phyloP scores from a whole-genome alignment of 1,140 invertebrate genomes.

The Pectinophora gossypiella region DNA sequence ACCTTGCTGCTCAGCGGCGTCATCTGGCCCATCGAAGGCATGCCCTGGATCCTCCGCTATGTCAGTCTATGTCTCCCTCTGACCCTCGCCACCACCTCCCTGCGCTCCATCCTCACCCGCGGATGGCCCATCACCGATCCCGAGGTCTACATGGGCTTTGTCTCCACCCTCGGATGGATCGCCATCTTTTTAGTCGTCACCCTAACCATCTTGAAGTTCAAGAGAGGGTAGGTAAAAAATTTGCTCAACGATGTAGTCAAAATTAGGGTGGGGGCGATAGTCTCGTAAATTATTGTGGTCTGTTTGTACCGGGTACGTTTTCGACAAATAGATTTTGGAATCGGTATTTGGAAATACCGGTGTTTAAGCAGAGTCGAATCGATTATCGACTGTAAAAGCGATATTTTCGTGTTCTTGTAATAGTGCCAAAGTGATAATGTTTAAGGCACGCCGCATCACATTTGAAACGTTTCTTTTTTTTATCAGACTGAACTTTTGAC shows the following conservation, averaged over 20 bases:
- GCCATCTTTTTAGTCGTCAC: slow-evolving; percentile 89
- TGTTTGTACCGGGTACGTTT: neutral
- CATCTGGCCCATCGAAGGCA: slow-evolving; percentile 92
- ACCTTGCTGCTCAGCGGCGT: slow-evolving; percentile 93
- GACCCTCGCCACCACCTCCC: slow-evolving; percentile 92
- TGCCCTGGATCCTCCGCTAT: slow-evolving; percentile 89
- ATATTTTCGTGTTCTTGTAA: neutral
- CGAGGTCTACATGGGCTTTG: slow-evolving; percentile 92
- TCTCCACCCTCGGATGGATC: slow-evolving; percentile 93
- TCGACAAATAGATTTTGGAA: too few species aligned
- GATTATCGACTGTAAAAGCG: too few species aligned
- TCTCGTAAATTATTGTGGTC: neutral
- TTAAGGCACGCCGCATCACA: neutral
- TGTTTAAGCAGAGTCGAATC: too few species aligned
- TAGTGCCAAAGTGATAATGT: neutral
- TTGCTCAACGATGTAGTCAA: too few species aligned
- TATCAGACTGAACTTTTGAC: neutral
- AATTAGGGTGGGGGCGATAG: neutral
- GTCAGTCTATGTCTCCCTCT: slow-evolving; percentile 91
- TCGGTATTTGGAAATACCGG: too few species aligned
- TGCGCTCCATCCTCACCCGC: slow-evolving; percentile 91
- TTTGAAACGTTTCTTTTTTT: too few species aligned
- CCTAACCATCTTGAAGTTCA: slow-evolving; percentile 85
- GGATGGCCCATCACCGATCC: slow-evolving; percentile 90
- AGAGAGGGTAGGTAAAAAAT: slow-evolving; percentile 85